Evolutionary conservation across 2,888 invertebrate genomes (phyloP), one percentile per base, ranked within the genome.

Genomic region (Aplocera efformata): DNA sequence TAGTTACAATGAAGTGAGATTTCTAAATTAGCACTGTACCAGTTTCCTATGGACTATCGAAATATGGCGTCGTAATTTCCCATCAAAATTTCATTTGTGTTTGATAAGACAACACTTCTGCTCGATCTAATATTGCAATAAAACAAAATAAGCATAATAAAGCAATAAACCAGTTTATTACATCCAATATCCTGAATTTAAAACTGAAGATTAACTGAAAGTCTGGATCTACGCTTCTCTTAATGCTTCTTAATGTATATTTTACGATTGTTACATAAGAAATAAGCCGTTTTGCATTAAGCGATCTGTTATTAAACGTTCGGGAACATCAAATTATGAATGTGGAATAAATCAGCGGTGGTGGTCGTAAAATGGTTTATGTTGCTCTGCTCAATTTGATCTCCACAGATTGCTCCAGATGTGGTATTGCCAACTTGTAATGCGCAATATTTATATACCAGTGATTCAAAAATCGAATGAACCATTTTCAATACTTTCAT

Each of bases 221-320:
- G 72, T 76, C 67, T 64, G 64, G 64, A 60, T 62, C 68, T 72
- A 66, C 72, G 66, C 58, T 58, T 70, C 68, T 78, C 73, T 80
- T 85, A 85, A 86, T 86, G 88, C 85, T 72, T 74, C 82, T 84
- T 88, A 88, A 86, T 86, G 86, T 80, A 81, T 71, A 84, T 86
- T 88, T 88, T 88, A 88, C 80, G 86, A 81, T 79, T 78, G 80
- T 86, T 85, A 81, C 85, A 83, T 80, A 85, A 85, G 80, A 82
- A 67, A 75, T 72, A 72, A 72, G 75, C 81, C 78, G 76, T 85
- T 84, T 80, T 75, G 83, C 83, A 79, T 76, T 76, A 79, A 85
- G 81, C 83, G 84, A 81, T 79, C 74, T 69, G 82, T 84, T 84
- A 86, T 88, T 84, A 85, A 85, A 84, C 83, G 84, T 85, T 78